A percentile compares a stretch with the other conserved stretches of the same genome.
phyloP scores from a whole-genome alignment of 1,140 invertebrate species.

The Copidosoma floridanum region DNA sequence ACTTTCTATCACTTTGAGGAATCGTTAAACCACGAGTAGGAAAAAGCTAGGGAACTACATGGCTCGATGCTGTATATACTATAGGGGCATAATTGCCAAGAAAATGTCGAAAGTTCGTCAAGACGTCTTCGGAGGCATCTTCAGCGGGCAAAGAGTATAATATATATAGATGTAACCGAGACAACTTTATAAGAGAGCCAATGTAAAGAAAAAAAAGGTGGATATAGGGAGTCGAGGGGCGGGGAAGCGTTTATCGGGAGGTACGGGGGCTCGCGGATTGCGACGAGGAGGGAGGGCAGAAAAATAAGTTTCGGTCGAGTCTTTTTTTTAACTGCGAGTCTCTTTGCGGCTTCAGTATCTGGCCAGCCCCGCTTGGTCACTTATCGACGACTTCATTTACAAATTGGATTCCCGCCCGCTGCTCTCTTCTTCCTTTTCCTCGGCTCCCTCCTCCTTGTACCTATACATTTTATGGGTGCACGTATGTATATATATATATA shows the following conservation, averaged over 20 bases:
- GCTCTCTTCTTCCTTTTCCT: slow-evolving; percentile 14
- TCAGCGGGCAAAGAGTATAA: background rate
- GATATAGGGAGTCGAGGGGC: background rate
- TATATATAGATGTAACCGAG: too few species aligned
- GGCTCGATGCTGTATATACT: background rate
- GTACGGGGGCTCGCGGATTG: too few species aligned
- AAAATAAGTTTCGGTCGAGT: slow-evolving; percentile 9
- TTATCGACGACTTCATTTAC: slow-evolving; percentile 50
- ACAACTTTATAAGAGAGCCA: background rate
- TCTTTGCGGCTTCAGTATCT: slow-evolving; percentile 32
- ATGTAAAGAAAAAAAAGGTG: background rate
- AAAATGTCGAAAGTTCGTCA: slow-evolving; percentile 22
- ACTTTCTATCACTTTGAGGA: slow-evolving; percentile 27
- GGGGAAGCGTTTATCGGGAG: slow-evolving; percentile 11
- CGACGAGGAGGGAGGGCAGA: background rate
- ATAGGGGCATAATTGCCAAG: slow-evolving; percentile 19
- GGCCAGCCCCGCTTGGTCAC: slow-evolving; percentile 33
- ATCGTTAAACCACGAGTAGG: slow-evolving; percentile 16
- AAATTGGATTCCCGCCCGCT: slow-evolving; percentile 41
- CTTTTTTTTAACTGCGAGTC: too few species aligned
- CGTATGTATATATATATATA: slow-evolving; percentile 33
- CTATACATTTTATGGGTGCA: background rate
- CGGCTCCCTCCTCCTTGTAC: slow-evolving; percentile 21
- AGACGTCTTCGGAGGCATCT: background rate
- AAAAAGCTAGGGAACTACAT: background rate